Conservation (phyloP, 2,113 vertebrate species). For the Clarias magur region DNA sequence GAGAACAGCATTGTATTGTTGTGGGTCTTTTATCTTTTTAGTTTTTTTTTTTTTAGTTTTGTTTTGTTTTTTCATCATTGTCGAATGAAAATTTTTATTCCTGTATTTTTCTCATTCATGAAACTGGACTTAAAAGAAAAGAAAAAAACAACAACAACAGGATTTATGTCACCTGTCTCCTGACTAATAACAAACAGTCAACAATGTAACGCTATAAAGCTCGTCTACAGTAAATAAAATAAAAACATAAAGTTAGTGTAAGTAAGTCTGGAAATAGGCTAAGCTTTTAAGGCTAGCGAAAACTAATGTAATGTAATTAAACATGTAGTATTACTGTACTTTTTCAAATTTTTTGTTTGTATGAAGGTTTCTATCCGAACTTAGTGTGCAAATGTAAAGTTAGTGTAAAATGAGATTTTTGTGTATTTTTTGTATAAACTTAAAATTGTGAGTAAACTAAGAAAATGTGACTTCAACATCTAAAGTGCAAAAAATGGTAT, state of each 20-base stretch:
- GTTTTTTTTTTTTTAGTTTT: background rate
- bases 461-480: background rate
- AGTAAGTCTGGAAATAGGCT: background rate
- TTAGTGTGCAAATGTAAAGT: background rate
- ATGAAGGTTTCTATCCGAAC: background rate
- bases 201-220: background rate
- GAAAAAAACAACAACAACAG: too few species aligned
- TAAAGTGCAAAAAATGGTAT: too few species aligned
- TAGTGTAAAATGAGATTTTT: background rate
- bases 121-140: background rate
- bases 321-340: too few species aligned
- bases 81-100: background rate
- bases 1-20: background rate
- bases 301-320: too few species aligned
- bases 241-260: background rate
- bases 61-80: background rate
- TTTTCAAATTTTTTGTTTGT: too few species aligned
- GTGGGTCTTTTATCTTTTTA: background rate
- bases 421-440: background rate
- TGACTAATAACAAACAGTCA: background rate
- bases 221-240: too few species aligned
- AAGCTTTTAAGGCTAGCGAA: background rate
- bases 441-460: too few species aligned
- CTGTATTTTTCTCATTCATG: background rate
- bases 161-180: too few species aligned